Percentiles rank a stretch among this genome's conserved stretches.
These are phyloP conservation scores for Thymelicus sylvestris DNA, from an alignment of 2,888 invertebrate species.

Conservation along the genomic window DNA sequence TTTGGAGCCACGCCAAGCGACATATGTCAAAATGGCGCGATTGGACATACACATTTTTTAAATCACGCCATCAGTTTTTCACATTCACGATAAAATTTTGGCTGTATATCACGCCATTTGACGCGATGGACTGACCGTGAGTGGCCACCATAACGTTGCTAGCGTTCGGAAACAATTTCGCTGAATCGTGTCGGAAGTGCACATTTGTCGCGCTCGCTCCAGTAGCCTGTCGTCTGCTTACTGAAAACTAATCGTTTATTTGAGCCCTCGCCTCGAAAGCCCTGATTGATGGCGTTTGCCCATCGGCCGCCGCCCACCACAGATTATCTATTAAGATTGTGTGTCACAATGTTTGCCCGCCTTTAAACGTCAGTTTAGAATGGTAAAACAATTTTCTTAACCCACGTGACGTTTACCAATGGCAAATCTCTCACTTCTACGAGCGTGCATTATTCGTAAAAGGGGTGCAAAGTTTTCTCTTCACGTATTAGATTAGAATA, in stretches of 20 bases:
- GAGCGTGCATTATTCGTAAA: no score
- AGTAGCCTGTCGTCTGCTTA: constrained; percentile 32
- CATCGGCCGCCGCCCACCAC: constrained; percentile 48
- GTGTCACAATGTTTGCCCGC: constrained; percentile 62
- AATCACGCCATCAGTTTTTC: no score
- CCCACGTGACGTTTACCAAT: neutral
- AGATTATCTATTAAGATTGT: constrained; percentile 67
- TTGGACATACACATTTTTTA: no score
- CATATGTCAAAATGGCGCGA: no score
- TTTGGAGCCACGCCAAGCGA: no score
- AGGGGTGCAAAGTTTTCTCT: no score
- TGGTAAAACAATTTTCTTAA: constrained; percentile 9
- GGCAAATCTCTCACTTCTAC: no score
- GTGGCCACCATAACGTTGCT: no score
- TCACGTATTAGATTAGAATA: no score
- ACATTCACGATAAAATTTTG: no score
- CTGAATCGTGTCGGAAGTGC: constrained; percentile 25
- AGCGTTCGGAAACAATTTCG: constrained; percentile 31
- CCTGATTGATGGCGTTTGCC: constrained; percentile 61
- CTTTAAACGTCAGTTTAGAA: constrained; percentile 46
- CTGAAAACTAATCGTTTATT: constrained; percentile 44
- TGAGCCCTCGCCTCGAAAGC: constrained; percentile 45
- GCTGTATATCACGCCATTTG: no score
- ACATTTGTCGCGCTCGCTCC: constrained; percentile 39
- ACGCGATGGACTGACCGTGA: no score